Base-by-base conservation (phyloP, 2,888 invertebrate genomes). In the Cryptus armator region DNA sequence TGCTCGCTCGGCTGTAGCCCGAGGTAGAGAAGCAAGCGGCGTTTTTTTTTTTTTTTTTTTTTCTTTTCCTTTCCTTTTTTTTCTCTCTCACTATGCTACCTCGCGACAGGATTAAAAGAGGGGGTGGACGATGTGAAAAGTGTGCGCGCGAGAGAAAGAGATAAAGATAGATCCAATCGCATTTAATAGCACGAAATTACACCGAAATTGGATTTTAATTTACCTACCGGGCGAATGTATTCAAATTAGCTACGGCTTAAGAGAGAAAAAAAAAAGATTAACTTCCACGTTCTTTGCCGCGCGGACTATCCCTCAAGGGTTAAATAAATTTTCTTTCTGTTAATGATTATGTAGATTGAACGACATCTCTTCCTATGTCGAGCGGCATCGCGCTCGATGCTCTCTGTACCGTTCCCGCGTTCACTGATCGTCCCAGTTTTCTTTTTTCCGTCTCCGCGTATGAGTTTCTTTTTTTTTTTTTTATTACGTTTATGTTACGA, bases 181-280 rank as follows among this genome's bases (percentile, higher is more conserved):
- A 88, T 91, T 92, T 93, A 93, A 93, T 93, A 90, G 92, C 91
- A 92, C 91, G 91, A 91, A 93, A 93, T 93, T 93, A 93, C 92
- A 90, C 88, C 89, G 91, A 92, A 93, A 93, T 93, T 93, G 93
- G 92, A 93, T 93, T 93, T 92, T 93, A 93, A 93, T 93, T 93
- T 92, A 92, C 89, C 92, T 84, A 82, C 74, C 88, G 89, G 91
- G 89, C 86, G 90, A 92, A 92, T 92, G 90, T 92, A 93, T 93
- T 93, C 89, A 93, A 93, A 93, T 93, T 92, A 92, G 91, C 89
- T 88, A 83, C 72, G 76, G 72, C 32, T 24, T 16, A 29, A 24
- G 67, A 37, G 76, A 51, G 71, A 46, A 66, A 51, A 46, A 66
- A 51, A 64, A 67, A 76, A 46, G 29, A 62, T 77, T 66, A 76